These are phyloP conservation scores for Argynnis bischoffii DNA, from an alignment of 2,888 invertebrate species.

Conservation along the genomic window DNA sequence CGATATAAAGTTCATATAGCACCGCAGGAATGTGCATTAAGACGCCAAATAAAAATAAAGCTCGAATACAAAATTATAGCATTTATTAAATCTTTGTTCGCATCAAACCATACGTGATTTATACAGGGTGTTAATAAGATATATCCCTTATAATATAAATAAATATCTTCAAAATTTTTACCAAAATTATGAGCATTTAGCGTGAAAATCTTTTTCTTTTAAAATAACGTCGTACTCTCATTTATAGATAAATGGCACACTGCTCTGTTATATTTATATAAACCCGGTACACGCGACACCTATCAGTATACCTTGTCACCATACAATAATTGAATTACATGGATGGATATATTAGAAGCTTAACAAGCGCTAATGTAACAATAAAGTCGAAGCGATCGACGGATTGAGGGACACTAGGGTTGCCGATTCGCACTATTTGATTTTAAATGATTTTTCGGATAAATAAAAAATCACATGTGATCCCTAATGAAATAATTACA, in stretches of 20 bases:
- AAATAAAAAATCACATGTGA: too few relatives aligned
- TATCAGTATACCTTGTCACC: conserved; percentile 80
- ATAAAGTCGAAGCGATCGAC: conserved; percentile 56
- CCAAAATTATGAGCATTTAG: conserved; percentile 81
- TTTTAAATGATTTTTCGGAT: neutral
- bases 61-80: conserved; percentile 28
- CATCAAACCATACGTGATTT: conserved; percentile 15
- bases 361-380: conserved; percentile 65
- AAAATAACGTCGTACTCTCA: conserved; percentile 73
- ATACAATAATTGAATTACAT: conserved; percentile 81
- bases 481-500: neutral
- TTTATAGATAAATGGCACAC: conserved; percentile 80
- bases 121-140: conserved; percentile 56
- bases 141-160: conserved; percentile 75
- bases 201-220: conserved; percentile 69
- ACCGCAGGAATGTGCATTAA: conserved; percentile 86
- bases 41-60: conserved; percentile 46
- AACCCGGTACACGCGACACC: conserved; percentile 63
- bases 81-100: conserved; percentile 28
- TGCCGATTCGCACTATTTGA: conserved; percentile 4
- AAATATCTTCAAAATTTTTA: conserved; percentile 78
- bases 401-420: conserved; percentile 50
- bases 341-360: conserved; percentile 80
- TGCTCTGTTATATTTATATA: conserved; percentile 74
- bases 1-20: conserved; percentile 58